These are phyloP conservation scores for Sialis fuliginosa DNA, from an alignment of 2,888 invertebrate species.

Conservation along the genomic window DNA sequence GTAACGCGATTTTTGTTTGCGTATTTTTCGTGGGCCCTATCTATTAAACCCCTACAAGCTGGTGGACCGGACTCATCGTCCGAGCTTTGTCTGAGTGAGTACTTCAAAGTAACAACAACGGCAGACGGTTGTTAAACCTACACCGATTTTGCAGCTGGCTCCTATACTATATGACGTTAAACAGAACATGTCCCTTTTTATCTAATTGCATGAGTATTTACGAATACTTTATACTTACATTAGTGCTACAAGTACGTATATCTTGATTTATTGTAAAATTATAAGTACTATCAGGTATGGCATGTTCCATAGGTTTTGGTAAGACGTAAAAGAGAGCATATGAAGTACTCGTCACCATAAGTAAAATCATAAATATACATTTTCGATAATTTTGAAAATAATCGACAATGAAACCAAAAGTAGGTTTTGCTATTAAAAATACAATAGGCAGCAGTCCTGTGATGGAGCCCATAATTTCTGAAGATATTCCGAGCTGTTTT, in stretches of 20 bases:
- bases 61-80: too few species aligned
- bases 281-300: constrained; percentile 7
- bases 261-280: neutral
- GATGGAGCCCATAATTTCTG: constrained; percentile 58
- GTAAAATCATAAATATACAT: constrained; percentile 47
- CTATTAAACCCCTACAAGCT: too few species aligned
- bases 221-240: constrained; percentile 17
- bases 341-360: constrained; percentile 43
- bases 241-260: constrained; percentile 20
- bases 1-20: too few species aligned
- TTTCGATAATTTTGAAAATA: constrained; percentile 51
- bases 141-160: too few species aligned
- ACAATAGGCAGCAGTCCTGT: constrained; percentile 58
- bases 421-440: constrained; percentile 58
- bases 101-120: too few species aligned
- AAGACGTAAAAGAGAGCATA: constrained; percentile 55
- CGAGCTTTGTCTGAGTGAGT: too few species aligned
- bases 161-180: too few species aligned
- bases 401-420: constrained; percentile 59
- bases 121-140: too few species aligned
- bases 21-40: too few species aligned
- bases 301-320: constrained; percentile 20
- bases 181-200: too few species aligned
- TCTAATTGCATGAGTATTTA: too few species aligned
- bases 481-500: constrained; percentile 57